Percentiles rank a stretch among this genome's conserved stretches.
Conservation (phyloP, 1,140 invertebrate genomes). For the Neodiprion fabricii region DNA sequence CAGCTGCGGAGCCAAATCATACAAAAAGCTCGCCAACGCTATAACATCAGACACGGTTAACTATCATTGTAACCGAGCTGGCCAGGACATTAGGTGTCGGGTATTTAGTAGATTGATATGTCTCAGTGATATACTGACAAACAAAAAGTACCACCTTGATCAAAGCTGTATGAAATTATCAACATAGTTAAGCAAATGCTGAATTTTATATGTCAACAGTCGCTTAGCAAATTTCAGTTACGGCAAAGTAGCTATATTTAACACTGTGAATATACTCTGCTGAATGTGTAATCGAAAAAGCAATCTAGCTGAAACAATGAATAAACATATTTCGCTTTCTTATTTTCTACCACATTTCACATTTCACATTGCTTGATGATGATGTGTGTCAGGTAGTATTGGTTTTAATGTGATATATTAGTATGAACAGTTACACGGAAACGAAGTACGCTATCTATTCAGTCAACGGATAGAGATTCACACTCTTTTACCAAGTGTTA, state of each 20-base stretch:
- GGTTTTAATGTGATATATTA: too few species aligned
- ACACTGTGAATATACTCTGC: not conserved
- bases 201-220: not conserved
- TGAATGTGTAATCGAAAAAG: not conserved
- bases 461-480: too few species aligned
- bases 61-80: constrained; percentile 7
- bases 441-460: too few species aligned
- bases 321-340: too few species aligned
- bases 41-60: constrained; percentile 57
- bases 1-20: constrained; percentile 74
- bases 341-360: too few species aligned
- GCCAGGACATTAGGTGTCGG: not conserved
- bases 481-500: too few species aligned
- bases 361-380: too few species aligned
- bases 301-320: too few species aligned
- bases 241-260: not conserved
- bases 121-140: not conserved
- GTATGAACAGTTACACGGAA: too few species aligned
- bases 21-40: constrained; percentile 73
- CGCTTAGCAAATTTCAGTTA: not conserved
- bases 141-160: not conserved
- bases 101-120: not conserved
- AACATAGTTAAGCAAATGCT: not conserved
- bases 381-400: too few species aligned
- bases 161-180: not conserved